Evolutionary conservation across 2,797 vertebrate species (phyloP).

Genomic region (Cheirogaleus major): DNA sequence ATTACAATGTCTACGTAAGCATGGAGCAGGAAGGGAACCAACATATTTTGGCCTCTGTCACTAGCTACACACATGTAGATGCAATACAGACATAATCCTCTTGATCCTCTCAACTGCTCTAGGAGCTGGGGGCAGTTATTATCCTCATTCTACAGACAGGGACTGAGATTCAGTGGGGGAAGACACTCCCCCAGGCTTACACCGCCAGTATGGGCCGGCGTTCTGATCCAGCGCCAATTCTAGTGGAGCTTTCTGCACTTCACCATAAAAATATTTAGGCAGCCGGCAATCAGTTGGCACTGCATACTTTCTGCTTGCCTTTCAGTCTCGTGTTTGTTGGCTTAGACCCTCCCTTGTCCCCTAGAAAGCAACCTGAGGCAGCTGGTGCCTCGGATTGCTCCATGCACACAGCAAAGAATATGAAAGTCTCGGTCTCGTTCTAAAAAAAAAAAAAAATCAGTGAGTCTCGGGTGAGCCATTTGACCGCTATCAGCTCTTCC

Average conservation of each 20-base stretch:
- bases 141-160: neutral
- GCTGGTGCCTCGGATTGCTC: neutral
- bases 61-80: neutral
- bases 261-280: neutral
- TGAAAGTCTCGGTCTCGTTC: neutral
- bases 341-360: neutral
- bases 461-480: neutral
- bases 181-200: neutral
- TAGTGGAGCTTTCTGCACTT: rapidly evolving
- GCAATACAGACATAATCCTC: neutral
- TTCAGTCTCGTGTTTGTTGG: neutral
- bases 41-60: neutral
- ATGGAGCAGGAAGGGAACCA: neutral
- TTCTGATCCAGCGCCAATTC: neutral
- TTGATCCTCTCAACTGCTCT: neutral
- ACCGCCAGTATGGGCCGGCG: rapidly evolving
- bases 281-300: rapidly evolving
- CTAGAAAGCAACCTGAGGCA: neutral
- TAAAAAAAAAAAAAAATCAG: neutral
- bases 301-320: neutral
- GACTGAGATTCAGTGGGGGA: neutral
- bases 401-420: neutral
- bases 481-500: neutral
- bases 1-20: neutral
- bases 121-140: neutral